A percentile compares a stretch with the other conserved stretches of the same genome.
These are phyloP conservation scores for Exephanes ischioxanthus DNA, from an alignment of 2,888 invertebrate genomes.

Conservation along the genomic window DNA sequence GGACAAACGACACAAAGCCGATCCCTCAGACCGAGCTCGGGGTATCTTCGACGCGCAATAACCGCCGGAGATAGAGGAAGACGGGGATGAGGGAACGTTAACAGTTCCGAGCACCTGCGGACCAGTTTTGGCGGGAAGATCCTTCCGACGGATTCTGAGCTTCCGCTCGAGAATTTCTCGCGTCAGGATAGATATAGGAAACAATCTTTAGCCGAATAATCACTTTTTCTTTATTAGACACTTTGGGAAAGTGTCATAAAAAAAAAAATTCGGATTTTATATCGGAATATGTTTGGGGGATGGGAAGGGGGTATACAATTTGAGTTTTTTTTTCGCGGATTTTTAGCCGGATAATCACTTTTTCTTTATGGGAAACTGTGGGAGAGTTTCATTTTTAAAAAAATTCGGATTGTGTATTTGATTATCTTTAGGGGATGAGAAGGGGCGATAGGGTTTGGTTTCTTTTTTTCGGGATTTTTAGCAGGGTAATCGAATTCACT, in stretches of 20 bases:
- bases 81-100: slow-evolving; percentile 45
- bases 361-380: neutral
- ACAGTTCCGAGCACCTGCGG: slow-evolving; percentile 54
- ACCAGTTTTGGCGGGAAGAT: slow-evolving; percentile 60
- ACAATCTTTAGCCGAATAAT: neutral
- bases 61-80: slow-evolving; percentile 58
- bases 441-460: neutral
- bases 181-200: neutral
- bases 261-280: neutral
- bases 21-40: slow-evolving; percentile 64
- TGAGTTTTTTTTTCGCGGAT: too few relatives aligned
- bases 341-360: neutral
- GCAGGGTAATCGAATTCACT: too few relatives aligned
- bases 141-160: neutral
- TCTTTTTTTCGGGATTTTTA: neutral
- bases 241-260: neutral
- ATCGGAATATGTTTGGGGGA: neutral
- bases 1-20: slow-evolving; percentile 73
- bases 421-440: neutral
- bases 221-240: neutral
- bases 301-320: neutral
- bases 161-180: neutral
- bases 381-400: neutral
- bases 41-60: slow-evolving; percentile 63
- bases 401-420: neutral